phyloP scores from a whole-genome alignment of 2,797 vertebrate genomes.

The Falco berigora region DNA sequence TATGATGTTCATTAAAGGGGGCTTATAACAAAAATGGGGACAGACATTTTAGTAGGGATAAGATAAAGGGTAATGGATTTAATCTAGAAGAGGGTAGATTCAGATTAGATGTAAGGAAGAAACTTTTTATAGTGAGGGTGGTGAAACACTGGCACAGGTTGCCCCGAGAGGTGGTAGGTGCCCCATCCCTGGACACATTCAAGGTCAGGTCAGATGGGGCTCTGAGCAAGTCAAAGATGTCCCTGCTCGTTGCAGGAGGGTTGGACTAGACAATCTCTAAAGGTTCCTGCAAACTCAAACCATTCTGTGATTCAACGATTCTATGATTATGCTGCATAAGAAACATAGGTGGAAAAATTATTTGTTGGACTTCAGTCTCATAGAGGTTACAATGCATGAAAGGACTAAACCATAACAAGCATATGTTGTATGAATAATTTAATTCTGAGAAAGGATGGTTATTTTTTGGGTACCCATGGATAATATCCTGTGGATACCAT shows the following conservation, averaged over 20 bases:
- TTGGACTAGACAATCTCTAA: too few species aligned
- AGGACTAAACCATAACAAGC: not conserved
- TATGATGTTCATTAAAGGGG: not conserved
- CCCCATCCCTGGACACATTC: not conserved
- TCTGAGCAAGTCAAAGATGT: not conserved
- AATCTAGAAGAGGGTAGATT: too few species aligned
- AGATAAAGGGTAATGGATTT: too few species aligned
- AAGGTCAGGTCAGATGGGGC: rapidly evolving
- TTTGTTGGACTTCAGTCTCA: not conserved
- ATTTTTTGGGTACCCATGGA: not conserved
- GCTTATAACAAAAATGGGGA: not conserved
- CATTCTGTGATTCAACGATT: not conserved
- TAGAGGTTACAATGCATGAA: not conserved
- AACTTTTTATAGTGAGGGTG: too few species aligned
- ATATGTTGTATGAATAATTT: not conserved
- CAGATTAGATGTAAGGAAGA: too few species aligned
- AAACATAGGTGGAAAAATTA: not conserved
- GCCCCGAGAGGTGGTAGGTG: not conserved
- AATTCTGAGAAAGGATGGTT: not conserved
- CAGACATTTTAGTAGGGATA: not conserved
- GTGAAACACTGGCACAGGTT: too few species aligned
- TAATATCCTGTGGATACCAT: not conserved
- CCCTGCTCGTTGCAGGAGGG: not conserved
- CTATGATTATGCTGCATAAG: not conserved
- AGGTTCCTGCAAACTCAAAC: too few species aligned